A percentile compares a stretch with the other conserved stretches of the same genome.
Conservation (phyloP, 2,888 invertebrate genomes). For the Achlya flavicornis region DNA sequence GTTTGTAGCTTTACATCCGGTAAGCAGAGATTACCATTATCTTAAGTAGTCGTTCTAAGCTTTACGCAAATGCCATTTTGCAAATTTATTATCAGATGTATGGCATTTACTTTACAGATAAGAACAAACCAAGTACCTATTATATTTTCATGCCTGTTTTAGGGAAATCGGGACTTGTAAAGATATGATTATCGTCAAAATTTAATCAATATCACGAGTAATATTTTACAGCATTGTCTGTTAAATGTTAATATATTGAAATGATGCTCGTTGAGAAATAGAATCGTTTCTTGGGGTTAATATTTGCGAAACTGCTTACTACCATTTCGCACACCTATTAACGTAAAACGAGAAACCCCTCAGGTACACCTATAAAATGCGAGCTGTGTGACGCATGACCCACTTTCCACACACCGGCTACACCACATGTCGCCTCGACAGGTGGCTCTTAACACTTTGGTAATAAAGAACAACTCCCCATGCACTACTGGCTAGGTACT, state of each 20-base stretch:
- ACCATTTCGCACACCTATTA: slow-evolving; percentile 44
- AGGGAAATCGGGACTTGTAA: neutral
- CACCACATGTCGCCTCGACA: slow-evolving; percentile 65
- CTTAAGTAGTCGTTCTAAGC: neutral
- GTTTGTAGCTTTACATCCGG: slow-evolving; percentile 45
- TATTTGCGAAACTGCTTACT: slow-evolving; percentile 33
- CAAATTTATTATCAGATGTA: neutral
- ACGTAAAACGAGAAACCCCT: slow-evolving; percentile 67
- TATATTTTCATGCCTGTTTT: neutral
- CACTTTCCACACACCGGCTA: slow-evolving; percentile 75
- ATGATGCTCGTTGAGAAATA: neutral
- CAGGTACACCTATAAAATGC: slow-evolving; percentile 74
- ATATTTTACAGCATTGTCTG: too few relatives aligned
- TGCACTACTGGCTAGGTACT: slow-evolving; percentile 24
- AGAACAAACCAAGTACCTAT: neutral
- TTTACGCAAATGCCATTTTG: neutral
- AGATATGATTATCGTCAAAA: too few relatives aligned
- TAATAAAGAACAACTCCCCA: slow-evolving; percentile 59
- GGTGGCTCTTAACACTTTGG: slow-evolving; percentile 47
- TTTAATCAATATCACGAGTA: too few relatives aligned
- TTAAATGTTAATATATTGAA: neutral
- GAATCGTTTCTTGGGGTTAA: neutral
- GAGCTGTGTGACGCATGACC: slow-evolving; percentile 77
- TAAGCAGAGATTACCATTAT: slow-evolving; percentile 8
- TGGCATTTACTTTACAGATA: neutral